A percentile compares a stretch with the other conserved stretches of the same genome.
Evolutionary conservation across 2,113 vertebrate genomes (phyloP).

Genomic region (Xiphias gladius): DNA sequence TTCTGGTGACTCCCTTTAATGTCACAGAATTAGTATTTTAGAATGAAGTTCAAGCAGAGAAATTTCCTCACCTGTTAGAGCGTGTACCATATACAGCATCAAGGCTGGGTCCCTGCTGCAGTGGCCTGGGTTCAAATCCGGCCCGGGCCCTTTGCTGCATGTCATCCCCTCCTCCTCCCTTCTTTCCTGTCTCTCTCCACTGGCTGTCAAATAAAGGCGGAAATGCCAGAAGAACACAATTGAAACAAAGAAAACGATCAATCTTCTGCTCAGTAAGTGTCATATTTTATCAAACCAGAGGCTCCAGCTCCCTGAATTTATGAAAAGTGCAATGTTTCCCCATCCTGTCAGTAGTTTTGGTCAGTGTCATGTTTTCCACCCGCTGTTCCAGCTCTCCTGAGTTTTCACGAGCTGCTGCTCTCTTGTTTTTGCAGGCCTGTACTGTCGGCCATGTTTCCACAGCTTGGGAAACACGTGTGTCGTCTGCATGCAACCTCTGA

Average conservation of each 20-base stretch:
- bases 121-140: no score
- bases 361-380: not conserved
- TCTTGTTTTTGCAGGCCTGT: conserved; percentile 49
- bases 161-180: no score
- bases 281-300: not conserved
- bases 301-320: not conserved
- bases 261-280: not conserved
- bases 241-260: not conserved
- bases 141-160: no score
- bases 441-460: conserved; percentile 84
- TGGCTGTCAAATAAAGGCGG: no score
- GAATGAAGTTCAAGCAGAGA: no score
- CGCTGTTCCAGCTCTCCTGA: not conserved
- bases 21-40: no score
- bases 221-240: no score
- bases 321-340: not conserved
- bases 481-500: conserved; percentile 69
- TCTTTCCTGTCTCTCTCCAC: no score
- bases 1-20: no score
- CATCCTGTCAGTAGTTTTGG: not conserved
- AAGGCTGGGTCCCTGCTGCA: no score
- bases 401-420: not conserved
- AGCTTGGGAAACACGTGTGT: conserved; percentile 82
- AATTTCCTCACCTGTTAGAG: no score
- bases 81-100: no score